A percentile compares a stretch with the other conserved stretches of the same genome.
Conservation (phyloP, 2,113 vertebrate genomes). For the Raphicerus campestris region DNA sequence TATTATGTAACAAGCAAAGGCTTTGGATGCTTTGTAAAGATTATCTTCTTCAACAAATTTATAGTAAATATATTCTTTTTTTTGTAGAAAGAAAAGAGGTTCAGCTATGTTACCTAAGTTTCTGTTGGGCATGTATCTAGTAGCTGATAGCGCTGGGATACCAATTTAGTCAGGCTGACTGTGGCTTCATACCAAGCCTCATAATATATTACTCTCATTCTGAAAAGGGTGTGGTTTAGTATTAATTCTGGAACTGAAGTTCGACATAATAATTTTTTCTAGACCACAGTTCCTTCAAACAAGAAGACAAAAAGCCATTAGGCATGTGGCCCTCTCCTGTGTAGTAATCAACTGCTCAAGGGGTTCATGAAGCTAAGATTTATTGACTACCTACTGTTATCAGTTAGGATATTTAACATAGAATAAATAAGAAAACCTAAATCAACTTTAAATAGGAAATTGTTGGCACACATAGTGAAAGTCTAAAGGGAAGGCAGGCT, state of each 20-base stretch:
- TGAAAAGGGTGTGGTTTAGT: background rate
- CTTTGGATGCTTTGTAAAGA: background rate
- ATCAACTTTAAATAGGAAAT: slow-evolving; percentile 8
- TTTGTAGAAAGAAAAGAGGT: background rate
- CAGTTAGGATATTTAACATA: background rate
- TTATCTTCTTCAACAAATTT: background rate
- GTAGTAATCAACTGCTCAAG: background rate
- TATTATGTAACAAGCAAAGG: background rate
- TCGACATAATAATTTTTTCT: background rate
- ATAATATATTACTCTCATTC: background rate
- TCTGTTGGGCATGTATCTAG: background rate
- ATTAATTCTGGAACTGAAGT: background rate
- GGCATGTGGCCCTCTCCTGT: background rate
- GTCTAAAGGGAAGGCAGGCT: background rate
- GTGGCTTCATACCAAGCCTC: background rate
- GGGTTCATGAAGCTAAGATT: background rate
- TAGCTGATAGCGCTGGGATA: background rate
- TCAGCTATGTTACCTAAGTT: background rate
- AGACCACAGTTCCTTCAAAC: background rate
- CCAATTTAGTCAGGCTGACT: background rate
- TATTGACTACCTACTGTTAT: background rate
- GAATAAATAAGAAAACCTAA: slow-evolving; percentile 29
- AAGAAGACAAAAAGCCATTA: background rate
- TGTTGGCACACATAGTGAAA: background rate
- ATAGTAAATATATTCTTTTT: background rate